These are phyloP conservation scores for Conger conger DNA, from an alignment of 2,113 vertebrate species.

Conservation along the genomic window DNA sequence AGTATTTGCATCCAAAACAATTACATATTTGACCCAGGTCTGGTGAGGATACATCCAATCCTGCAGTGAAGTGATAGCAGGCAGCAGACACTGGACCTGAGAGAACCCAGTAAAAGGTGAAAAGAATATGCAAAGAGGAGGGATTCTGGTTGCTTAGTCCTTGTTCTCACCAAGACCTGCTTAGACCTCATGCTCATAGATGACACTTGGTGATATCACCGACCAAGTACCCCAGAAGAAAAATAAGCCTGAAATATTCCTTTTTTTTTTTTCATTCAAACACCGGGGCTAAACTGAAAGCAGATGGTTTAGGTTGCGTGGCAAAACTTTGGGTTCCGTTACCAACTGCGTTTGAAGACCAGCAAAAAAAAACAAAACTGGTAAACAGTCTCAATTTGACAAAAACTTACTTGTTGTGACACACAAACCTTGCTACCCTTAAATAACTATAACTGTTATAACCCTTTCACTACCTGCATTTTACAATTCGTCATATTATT, in stretches of 20 bases:
- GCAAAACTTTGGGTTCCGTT: slow-evolving; percentile 91
- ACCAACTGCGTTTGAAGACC: slow-evolving; percentile 76
- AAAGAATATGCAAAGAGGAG: too few species aligned
- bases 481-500: neutral
- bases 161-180: neutral
- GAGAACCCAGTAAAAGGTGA: neutral
- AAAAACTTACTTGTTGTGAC: slow-evolving; percentile 44
- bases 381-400: slow-evolving; percentile 83
- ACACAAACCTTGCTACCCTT: neutral
- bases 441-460: neutral
- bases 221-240: slow-evolving; percentile 37
- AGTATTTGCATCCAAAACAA: too few species aligned
- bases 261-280: slow-evolving; percentile 54
- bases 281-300: slow-evolving; percentile 76
- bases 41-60: neutral
- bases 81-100: neutral
- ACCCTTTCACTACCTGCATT: neutral
- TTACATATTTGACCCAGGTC: too few species aligned
- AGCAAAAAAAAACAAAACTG: slow-evolving; percentile 55
- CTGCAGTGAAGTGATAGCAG: neutral
- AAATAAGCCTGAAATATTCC: slow-evolving; percentile 31
- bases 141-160: neutral
- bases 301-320: slow-evolving; percentile 81
- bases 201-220: neutral
- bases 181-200: neutral